Percentiles rank a stretch among this genome's conserved stretches.
Conservation (phyloP, 2,797 vertebrate genomes). For the Ctenopoma kingsleyae region DNA sequence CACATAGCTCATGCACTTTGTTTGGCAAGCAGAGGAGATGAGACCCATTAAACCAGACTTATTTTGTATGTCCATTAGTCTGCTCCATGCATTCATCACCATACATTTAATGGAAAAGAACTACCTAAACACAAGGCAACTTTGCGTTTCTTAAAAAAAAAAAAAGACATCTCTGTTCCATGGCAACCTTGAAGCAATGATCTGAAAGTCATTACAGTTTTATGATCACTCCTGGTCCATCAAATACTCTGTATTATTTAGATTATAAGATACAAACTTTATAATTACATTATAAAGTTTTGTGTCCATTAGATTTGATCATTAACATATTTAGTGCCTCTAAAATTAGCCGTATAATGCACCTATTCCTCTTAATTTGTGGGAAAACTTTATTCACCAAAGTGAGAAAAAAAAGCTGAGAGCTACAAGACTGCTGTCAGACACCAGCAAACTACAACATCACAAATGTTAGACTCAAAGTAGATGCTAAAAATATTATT, state of each 20-base stretch:
- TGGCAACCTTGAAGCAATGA: conserved; percentile 52
- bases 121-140: conserved; percentile 42
- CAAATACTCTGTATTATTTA: too few species aligned
- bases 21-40: conserved; percentile 42
- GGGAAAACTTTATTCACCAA: too few species aligned
- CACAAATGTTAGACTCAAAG: neutral
- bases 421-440: too few species aligned
- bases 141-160: conserved; percentile 31
- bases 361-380: too few species aligned
- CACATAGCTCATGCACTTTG: conserved; percentile 52
- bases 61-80: conserved; percentile 43
- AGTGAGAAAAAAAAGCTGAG: too few species aligned
- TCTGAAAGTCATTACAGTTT: conserved; percentile 34
- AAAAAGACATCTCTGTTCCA: conserved; percentile 12
- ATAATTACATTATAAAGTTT: too few species aligned
- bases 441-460: too few species aligned
- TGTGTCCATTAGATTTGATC: too few species aligned
- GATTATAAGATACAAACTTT: too few species aligned
- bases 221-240: conserved; percentile 22
- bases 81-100: conserved; percentile 61
- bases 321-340: too few species aligned
- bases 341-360: too few species aligned
- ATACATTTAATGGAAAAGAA: conserved; percentile 67
- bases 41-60: conserved; percentile 41
- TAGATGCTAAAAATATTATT: neutral